These are phyloP conservation scores for Orius insidiosus DNA, from an alignment of 1,140 invertebrate genomes.

Conservation along the genomic window DNA sequence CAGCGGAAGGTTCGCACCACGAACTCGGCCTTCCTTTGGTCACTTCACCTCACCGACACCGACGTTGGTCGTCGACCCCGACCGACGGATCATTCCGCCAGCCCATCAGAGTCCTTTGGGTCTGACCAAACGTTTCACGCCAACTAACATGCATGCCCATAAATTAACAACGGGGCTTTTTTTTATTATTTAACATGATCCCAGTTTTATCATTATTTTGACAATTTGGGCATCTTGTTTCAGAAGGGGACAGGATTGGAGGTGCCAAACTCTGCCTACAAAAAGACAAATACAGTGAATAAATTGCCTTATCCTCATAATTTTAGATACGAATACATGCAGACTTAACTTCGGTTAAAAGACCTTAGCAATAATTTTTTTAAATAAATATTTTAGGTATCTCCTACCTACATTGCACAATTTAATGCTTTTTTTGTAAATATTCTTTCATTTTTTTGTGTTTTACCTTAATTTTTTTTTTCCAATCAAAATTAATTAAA, in stretches of 20 bases:
- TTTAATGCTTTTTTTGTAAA: too few species aligned
- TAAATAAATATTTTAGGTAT: too few species aligned
- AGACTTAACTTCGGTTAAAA: too few species aligned
- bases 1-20: slow-evolving; percentile 16
- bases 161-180: slow-evolving; percentile 2
- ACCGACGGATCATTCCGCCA: slow-evolving; percentile 14
- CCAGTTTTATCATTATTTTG: not conserved
- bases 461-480: too few species aligned
- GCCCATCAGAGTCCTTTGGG: slow-evolving; percentile 19
- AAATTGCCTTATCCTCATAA: too few species aligned
- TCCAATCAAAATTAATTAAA: too few species aligned
- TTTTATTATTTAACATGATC: not conserved
- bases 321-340: too few species aligned
- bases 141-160: slow-evolving; percentile 1
- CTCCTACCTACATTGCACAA: too few species aligned
- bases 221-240: slow-evolving; percentile 8
- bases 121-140: slow-evolving; percentile 13
- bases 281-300: slow-evolving; percentile 11
- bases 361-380: too few species aligned
- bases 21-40: slow-evolving; percentile 21
- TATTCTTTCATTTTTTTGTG: too few species aligned
- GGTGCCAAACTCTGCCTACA: slow-evolving; percentile 15
- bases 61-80: slow-evolving; percentile 19
- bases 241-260: slow-evolving; percentile 10
- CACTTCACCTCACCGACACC: slow-evolving; percentile 13